Conservation (phyloP, 2,888 invertebrate genomes). For the Oxyscelio sp. region DNA sequence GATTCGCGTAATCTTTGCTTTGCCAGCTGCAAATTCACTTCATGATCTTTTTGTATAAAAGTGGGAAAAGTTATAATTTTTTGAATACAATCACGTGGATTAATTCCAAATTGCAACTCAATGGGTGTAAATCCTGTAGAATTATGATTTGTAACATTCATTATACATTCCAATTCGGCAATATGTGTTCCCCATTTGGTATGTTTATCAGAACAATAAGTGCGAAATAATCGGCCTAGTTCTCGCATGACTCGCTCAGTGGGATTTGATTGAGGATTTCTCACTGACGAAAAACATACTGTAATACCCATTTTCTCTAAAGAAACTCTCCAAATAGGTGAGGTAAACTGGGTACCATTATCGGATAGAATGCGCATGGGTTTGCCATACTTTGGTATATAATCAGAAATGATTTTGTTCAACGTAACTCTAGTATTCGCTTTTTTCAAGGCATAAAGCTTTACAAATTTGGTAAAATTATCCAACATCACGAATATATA, state of each 20-base stretch:
- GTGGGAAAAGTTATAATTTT: conserved; percentile 8
- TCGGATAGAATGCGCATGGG: too few relatives aligned
- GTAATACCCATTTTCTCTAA: conserved; percentile 5
- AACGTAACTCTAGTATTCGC: too few relatives aligned
- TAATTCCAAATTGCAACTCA: too few relatives aligned
- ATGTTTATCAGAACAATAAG: conserved; percentile 46
- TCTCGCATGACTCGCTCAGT: conserved; percentile 78
- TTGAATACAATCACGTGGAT: conserved; percentile 41
- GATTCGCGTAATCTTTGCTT: too few relatives aligned
- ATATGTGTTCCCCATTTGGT: conserved; percentile 57
- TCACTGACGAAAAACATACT: conserved; percentile 17
- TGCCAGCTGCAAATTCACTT: too few relatives aligned
- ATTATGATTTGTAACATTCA: conserved; percentile 31
- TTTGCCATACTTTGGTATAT: conserved; percentile 39
- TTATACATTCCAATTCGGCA: conserved; percentile 32
- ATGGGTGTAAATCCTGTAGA: conserved; percentile 61
- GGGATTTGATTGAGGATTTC: conserved; percentile 72
- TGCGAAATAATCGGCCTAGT: conserved; percentile 60
- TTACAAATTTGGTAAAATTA: too few relatives aligned
- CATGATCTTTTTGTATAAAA: too few relatives aligned
- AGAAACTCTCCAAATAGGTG: conserved; percentile 37
- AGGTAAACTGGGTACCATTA: too few relatives aligned
- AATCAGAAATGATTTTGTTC: conserved; percentile 3
- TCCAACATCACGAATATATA: too few relatives aligned
- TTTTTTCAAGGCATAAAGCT: too few relatives aligned